phyloP scores from a whole-genome alignment of 2,888 invertebrate genomes.

The Plagodis pulveraria region DNA sequence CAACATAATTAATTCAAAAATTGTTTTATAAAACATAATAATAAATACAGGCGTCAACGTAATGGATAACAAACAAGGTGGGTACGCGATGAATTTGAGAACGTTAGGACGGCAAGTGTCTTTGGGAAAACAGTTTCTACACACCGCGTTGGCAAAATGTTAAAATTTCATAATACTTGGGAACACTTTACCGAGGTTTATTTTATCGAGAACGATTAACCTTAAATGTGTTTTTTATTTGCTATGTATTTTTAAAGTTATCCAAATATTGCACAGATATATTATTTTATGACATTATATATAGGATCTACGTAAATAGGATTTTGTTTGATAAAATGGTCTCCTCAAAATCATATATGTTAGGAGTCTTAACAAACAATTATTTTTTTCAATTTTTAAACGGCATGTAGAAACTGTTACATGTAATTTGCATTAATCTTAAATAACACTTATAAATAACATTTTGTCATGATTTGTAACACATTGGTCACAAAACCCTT shows the following conservation, averaged over 20 bases:
- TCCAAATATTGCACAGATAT: no score
- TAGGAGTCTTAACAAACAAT: no score
- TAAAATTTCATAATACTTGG: no score
- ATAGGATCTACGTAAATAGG: background rate
- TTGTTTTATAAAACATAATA: conserved; percentile 77
- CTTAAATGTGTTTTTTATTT: no score
- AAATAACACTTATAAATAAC: conserved; percentile 6
- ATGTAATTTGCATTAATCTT: conserved; percentile 9
- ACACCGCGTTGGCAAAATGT: conserved; percentile 1
- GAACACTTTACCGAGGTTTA: no score
- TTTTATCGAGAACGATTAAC: no score
- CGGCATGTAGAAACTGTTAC: conserved; percentile 13
- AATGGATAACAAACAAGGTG: conserved; percentile 77
- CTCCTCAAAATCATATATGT: no score
- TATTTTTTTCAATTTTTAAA: background rate
- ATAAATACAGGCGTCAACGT: conserved; percentile 78
- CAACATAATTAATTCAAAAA: conserved; percentile 49
- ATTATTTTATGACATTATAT: background rate
- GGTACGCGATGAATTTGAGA: conserved; percentile 59
- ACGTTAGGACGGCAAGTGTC: conserved; percentile 72
- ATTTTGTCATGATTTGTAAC: background rate
- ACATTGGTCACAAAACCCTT: background rate
- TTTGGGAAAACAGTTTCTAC: conserved; percentile 41
- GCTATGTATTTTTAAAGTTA: no score
- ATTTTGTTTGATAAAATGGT: background rate